Evolutionary conservation across 2,113 vertebrate genomes (phyloP), one percentile per base, ranked within the genome.

Genomic region (Alethe diademata): DNA sequence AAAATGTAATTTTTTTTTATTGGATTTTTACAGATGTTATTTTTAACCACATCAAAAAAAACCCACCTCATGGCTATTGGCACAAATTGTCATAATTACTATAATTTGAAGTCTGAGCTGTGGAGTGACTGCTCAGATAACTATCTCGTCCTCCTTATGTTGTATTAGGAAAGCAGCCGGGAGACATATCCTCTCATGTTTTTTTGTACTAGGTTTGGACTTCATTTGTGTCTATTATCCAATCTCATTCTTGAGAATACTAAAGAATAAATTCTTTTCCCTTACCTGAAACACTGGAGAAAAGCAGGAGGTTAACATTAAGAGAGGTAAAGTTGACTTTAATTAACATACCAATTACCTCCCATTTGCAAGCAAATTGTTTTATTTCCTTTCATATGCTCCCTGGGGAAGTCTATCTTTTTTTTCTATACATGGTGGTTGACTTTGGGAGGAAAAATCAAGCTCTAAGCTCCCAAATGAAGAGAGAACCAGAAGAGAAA

Each of bases 1-100:
- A 98, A 97, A 98, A 98, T 97, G 98, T 98, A 98, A 98, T 98
- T 98, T 98, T 98, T 98, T 96, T 98, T 98, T 98, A 97, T 98
- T 97, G 97, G 96, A 96, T 98, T 97, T 98, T 98, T 98, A 98
- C 97, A 98, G 98, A 98, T 98, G 97, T 98, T 98, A 98, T 98
- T 98, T 98, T 98, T 98, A 98, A 98, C 98, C 97, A 98, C 97
- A 98, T 98, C 97, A 98, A 98, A 98, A 98, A 98, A 98, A 97
- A 25, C 22, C 96, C 97, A 98, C 98, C 98, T 98, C 97, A 11
- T 98, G 98, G 97, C 98, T 98, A 98, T 96, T 98, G 97, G 98
- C 97, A 97, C 97, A 98, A 98, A 98, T 98, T 97, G 98, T 98
- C 97, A 96, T 98, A 98, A 98, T 98, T 98, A 97, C 98, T 98